Evolutionary conservation across 2,113 vertebrate genomes (phyloP), one percentile per base, ranked within the genome.

Genomic region (Ciconia stormi): DNA sequence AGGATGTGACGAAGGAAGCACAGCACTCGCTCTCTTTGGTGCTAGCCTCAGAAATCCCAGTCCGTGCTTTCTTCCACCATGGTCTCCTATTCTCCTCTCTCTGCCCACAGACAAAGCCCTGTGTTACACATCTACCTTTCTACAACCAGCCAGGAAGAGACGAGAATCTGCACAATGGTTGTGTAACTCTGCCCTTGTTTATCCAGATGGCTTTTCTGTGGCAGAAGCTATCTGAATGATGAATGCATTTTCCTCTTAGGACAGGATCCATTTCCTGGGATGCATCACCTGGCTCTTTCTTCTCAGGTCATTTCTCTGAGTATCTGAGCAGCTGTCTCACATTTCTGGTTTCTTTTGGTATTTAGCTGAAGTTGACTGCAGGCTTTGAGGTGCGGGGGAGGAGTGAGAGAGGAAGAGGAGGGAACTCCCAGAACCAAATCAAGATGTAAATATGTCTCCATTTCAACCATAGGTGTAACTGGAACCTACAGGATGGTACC

Each of bases 161-260:
- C 78, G 73, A 89, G 52, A n/a, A 73, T 83, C 80, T 92, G 53
- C 61, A 78, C 42, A 83, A 77, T 50, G 66, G 29, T 76, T 83
- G 72, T 91, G 70, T 95, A 95, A 94, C 42, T 88, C 89, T 94
- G 82, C 76, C 87, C 74, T 90, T 97, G 96, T 98, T 98, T 97
- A 96, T 97, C 92, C 96, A 98, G 97, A 97, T 97, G 97, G 95
- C 63, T 93, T 93, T 85, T 94, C 81, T 77, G 84, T 92, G 91
- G 74, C 91, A 97, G 87, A 89, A 88, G 87, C 93, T 92, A 95
- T 89, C 87, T 84, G 74, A 94, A 96, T 97, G 97, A 98, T 97
- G 88, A 95, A 98, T 97, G 94, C 74, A 79, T 93, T 95, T 96
- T 95, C 90, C 76, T 69, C 62, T 96, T 88, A 93, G 78, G 92